Conservation (phyloP, 1,140 invertebrate genomes). For the Helicorthomorpha holstii region DNA sequence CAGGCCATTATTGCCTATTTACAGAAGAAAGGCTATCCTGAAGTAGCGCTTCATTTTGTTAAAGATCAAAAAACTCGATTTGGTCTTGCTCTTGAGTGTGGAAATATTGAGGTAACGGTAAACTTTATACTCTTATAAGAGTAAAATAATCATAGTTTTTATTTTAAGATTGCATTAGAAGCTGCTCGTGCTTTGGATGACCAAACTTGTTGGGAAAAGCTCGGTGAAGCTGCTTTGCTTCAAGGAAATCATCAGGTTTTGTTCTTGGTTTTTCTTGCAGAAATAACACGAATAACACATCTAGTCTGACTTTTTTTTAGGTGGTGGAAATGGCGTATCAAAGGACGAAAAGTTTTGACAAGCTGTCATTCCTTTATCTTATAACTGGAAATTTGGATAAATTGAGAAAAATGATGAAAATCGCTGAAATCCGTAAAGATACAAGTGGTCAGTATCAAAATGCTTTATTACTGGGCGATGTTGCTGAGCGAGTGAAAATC, state of each 20-base stretch:
- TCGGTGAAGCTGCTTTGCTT: constrained; percentile 84
- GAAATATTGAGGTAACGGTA: constrained; percentile 87
- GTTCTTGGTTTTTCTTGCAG: constrained; percentile 6
- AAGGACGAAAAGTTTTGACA: constrained; percentile 98
- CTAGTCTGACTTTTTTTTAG: constrained; percentile 12
- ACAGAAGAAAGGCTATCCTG: constrained; percentile 98
- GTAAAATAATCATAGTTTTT: not conserved
- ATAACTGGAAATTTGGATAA: constrained; percentile 98
- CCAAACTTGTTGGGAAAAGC: constrained; percentile 83
- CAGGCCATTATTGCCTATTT: constrained; percentile 98
- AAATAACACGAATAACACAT: not conserved
- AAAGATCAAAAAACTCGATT: constrained; percentile 98
- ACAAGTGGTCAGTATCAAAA: constrained; percentile 92
- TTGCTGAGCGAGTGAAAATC: constrained; percentile 74
- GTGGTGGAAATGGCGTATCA: constrained; percentile 98
- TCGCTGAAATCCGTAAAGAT: constrained; percentile 90
- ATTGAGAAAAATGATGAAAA: constrained; percentile 97
- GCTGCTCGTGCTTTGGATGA: constrained; percentile 89
- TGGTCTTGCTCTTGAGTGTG: constrained; percentile 89
- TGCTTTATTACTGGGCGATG: constrained; percentile 78
- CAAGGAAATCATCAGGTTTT: constrained; percentile 90
- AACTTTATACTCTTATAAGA: not conserved
- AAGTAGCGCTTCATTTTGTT: constrained; percentile 98
- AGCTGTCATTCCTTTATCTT: constrained; percentile 91
- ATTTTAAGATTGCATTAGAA: constrained; percentile 44